Evolutionary conservation across 1,140 invertebrate genomes (phyloP), one percentile per base, ranked within the genome.

Genomic region (Drosophila saltans): DNA sequence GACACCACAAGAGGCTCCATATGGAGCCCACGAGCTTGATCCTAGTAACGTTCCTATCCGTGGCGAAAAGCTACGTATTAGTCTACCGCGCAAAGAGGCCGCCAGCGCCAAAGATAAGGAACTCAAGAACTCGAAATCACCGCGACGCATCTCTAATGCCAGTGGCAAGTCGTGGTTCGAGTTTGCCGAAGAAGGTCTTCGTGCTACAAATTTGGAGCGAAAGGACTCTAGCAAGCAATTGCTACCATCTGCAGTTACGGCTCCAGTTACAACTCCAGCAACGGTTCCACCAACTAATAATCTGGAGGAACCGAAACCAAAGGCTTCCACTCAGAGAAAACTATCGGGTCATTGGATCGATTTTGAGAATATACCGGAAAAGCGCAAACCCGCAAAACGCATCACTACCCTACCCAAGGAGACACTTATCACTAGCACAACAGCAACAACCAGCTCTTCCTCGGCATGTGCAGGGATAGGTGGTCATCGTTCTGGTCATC

Each of bases 301-400:
- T 36, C 77, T 60, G 71, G 84, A 88, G 64, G 84, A 88, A 40
- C 84, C 84, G 8, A 88, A 78, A 40, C 70, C 80, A 1, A 83
- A 80, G 61, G 70, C 60, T 6, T 90, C 85, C 9, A 90, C 85
- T 0, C 84, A 89, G 36, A 76, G 91, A 36, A 92, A 93, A 64
- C 84, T 91, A 10, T 93, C 93, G 2, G 93, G 91, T 0, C 95
- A 95, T 62, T 97, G 97, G 97, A 96, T 97, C 33, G 96, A 97
- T 85, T 97, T 97, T 86, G 96, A 97, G 91, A 96, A 97, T 79
- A 95, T 97, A 61, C 96, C 96, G 0, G 96, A 97, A 91, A 94
- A 95, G 73, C 93, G 95, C 21, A 96, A 96, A 91, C 93, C 95
- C 57, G 96, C 96, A 9, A 96, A 96, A 92, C 93, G 96, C 65